Evolutionary conservation across 1,140 invertebrate species (phyloP).

Genomic region (Drosophila parabipectinata): DNA sequence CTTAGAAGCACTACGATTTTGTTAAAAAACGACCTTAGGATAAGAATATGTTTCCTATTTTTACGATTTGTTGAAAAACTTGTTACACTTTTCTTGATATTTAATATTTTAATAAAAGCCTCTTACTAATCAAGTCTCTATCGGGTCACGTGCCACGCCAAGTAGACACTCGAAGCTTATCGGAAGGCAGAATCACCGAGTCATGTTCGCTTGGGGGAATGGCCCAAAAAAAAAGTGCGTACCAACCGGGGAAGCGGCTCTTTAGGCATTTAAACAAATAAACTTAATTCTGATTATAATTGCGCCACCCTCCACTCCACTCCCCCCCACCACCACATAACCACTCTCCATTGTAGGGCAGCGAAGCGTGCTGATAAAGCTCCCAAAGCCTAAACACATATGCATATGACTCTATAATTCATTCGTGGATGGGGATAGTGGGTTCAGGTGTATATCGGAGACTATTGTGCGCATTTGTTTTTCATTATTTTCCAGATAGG

Average conservation of each 20-base stretch:
- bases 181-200: no score
- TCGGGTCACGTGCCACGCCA: no score
- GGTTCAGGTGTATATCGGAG: slow-evolving; percentile 6
- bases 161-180: no score
- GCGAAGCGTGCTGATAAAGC: slow-evolving; percentile 58
- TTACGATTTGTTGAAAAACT: no score
- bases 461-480: slow-evolving; percentile 38
- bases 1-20: no score
- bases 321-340: not conserved
- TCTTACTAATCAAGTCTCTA: no score
- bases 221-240: no score
- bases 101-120: no score
- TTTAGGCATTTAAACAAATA: slow-evolving; percentile 53
- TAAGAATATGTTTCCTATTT: no score
- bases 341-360: slow-evolving; percentile 2
- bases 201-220: no score
- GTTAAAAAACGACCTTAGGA: no score
- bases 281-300: slow-evolving; percentile 51
- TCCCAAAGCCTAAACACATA: slow-evolving; percentile 23
- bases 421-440: slow-evolving; percentile 5
- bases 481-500: slow-evolving; percentile 21
- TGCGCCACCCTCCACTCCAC: slow-evolving; percentile 17
- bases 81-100: no score
- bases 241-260: slow-evolving; percentile 30
- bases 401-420: slow-evolving; percentile 12